phyloP scores from a whole-genome alignment of 2,888 invertebrate species.

The Nemoura dubitans region DNA sequence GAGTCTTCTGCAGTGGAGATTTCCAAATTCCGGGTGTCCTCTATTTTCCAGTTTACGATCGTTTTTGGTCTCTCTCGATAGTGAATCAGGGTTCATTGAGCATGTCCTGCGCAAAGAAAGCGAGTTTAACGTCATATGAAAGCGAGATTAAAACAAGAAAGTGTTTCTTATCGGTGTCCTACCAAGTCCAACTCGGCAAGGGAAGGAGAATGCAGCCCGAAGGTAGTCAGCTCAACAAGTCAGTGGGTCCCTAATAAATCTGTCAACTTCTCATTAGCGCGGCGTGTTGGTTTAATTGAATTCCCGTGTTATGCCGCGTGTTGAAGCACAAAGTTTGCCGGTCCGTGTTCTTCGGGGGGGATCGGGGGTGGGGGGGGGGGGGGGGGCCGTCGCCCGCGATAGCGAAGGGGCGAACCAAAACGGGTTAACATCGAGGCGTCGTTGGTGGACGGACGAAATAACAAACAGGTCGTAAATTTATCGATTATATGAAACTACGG shows the following conservation, averaged over 20 bases:
- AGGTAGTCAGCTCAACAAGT: slow-evolving; percentile 29
- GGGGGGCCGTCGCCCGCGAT: too few species aligned
- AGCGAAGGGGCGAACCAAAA: slow-evolving; percentile 8
- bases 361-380: not conserved
- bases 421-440: slow-evolving; percentile 20
- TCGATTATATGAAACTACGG: slow-evolving; percentile 23
- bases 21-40: not conserved
- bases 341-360: not conserved
- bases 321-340: not conserved
- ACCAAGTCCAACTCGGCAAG: too few species aligned
- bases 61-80: not conserved
- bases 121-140: not conserved
- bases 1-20: not conserved
- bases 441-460: not conserved
- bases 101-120: not conserved
- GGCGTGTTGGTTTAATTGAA: slow-evolving; percentile 70
- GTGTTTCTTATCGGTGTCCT: not conserved
- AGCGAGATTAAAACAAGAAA: not conserved
- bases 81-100: not conserved
- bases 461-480: slow-evolving; percentile 34
- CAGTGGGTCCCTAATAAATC: slow-evolving; percentile 44
- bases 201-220: not conserved
- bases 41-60: not conserved
- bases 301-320: slow-evolving; percentile 64
- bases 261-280: slow-evolving; percentile 63